Conservation (phyloP, 2,113 vertebrate species). For the Climacteris rufus region DNA sequence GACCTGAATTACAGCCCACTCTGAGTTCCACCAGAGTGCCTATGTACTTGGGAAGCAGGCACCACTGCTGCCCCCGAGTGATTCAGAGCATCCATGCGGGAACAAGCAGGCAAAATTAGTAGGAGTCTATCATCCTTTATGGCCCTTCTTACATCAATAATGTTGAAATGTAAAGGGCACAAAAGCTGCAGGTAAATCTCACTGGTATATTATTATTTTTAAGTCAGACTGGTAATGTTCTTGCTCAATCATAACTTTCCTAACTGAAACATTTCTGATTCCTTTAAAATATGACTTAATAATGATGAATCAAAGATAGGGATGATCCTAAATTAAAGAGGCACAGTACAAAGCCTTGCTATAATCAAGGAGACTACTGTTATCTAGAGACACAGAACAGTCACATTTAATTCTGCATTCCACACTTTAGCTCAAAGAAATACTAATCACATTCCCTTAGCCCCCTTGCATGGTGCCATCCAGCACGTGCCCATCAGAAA, state of each 20-base stretch:
- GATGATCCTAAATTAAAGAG: not conserved
- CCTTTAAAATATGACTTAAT: not conserved
- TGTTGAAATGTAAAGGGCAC: not conserved
- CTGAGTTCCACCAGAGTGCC: not conserved
- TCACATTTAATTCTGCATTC: not conserved
- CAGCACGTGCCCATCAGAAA: constrained; percentile 1
- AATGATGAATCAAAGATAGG: not conserved
- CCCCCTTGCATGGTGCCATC: not conserved
- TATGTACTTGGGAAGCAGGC: not conserved
- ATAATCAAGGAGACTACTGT: not conserved
- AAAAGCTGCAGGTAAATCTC: not conserved
- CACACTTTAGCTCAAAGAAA: not conserved
- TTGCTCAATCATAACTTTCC: not conserved
- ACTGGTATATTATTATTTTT: not conserved
- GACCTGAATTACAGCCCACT: not conserved
- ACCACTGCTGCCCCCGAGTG: fast-evolving
- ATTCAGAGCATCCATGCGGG: not conserved
- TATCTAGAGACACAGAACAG: not conserved
- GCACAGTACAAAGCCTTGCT: not conserved
- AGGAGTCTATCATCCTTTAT: not conserved
- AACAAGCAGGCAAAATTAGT: not conserved
- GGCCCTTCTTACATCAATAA: not conserved
- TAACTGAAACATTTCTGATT: not conserved
- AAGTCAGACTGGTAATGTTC: not conserved
- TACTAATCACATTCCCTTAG: not conserved